Evolutionary conservation across 2,113 vertebrate genomes (phyloP).

Genomic region (Heterotilapia buettikoferi): DNA sequence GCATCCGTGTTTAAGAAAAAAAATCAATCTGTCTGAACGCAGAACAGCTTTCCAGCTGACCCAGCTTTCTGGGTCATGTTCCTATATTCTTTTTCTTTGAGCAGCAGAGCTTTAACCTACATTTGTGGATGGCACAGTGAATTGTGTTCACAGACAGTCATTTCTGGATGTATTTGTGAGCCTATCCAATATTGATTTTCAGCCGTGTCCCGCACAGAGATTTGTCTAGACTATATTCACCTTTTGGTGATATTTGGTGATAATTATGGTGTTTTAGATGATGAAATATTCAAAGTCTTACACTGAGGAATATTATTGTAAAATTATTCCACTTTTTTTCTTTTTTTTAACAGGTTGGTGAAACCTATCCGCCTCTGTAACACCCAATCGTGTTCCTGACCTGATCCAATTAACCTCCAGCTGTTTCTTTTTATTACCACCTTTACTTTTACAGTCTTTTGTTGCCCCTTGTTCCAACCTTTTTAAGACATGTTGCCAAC

Average conservation of each 20-base stretch:
- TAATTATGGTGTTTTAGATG: not conserved
- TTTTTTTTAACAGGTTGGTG: not conserved
- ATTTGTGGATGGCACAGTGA: accelerated
- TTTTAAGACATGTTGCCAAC: not conserved
- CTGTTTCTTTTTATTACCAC: not conserved
- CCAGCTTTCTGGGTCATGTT: not conserved
- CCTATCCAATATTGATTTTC: not conserved
- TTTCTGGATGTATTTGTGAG: not conserved
- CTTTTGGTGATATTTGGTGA: not conserved
- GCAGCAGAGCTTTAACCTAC: not conserved
- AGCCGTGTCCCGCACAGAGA: accelerated
- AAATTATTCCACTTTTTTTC: not conserved
- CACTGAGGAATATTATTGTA: not conserved
- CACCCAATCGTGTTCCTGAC: not conserved
- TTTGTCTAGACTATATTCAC: not conserved
- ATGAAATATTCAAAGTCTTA: not conserved
- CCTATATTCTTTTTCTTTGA: not conserved
- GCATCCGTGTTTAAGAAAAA: not conserved
- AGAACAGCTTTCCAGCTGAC: not conserved
- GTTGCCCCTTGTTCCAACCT: accelerated
- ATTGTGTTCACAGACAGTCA: not conserved
- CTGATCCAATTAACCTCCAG: not conserved
- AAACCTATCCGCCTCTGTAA: not conserved
- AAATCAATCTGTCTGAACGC: not conserved
- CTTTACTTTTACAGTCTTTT: not conserved